Conservation (phyloP, 2,888 invertebrate species). For the Sylvicola cinctus region DNA sequence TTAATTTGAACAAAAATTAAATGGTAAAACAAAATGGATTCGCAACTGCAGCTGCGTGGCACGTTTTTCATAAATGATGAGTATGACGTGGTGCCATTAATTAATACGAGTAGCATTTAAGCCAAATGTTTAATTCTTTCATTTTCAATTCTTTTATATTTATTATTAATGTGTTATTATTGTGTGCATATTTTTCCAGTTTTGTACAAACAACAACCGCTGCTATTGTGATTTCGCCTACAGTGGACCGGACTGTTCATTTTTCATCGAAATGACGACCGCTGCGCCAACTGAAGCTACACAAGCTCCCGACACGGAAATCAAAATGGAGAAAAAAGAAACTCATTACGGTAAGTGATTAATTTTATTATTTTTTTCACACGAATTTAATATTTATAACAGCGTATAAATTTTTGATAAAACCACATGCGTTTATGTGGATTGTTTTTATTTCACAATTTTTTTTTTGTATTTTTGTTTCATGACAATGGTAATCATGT, state of each 20-base stretch:
- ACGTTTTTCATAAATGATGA: too few species aligned
- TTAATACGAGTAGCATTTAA: too few species aligned
- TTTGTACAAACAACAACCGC: slow-evolving; percentile 79
- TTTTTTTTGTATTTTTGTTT: neutral
- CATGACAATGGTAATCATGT: slow-evolving; percentile 8
- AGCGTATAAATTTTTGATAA: too few species aligned
- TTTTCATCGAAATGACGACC: slow-evolving; percentile 46
- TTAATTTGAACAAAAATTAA: too few species aligned
- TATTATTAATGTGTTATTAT: too few species aligned
- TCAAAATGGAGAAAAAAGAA: slow-evolving; percentile 68
- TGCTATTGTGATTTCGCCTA: slow-evolving; percentile 82
- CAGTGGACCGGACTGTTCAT: slow-evolving; percentile 74
- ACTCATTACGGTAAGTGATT: slow-evolving; percentile 72
- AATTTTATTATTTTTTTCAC: slow-evolving; percentile 1
- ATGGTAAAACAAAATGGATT: too few species aligned
- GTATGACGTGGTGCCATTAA: too few species aligned
- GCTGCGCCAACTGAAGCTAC: slow-evolving; percentile 24
- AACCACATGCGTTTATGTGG: too few species aligned
- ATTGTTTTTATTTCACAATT: too few species aligned
- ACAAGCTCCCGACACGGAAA: slow-evolving; percentile 31
- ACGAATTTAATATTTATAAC: neutral
- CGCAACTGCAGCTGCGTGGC: too few species aligned
- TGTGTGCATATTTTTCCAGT: slow-evolving; percentile 29
- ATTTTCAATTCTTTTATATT: too few species aligned
- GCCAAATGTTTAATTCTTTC: too few species aligned